Evolutionary conservation across 2,888 invertebrate species (phyloP).

Genomic region (Bimastos eiseni): DNA sequence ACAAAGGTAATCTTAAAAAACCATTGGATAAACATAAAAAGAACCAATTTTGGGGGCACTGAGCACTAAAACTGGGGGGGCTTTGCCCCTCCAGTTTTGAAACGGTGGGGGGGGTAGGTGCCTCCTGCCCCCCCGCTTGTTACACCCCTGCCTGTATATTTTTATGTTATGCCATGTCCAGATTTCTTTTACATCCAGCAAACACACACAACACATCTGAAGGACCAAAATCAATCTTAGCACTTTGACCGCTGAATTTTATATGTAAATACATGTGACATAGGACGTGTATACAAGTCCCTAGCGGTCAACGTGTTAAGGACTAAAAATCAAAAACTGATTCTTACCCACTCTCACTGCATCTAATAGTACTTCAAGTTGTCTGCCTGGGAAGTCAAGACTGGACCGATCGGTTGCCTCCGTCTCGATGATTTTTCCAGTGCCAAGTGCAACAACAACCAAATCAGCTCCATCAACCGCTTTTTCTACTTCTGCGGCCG

Average conservation of each 20-base stretch:
- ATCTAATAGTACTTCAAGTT: constrained; percentile 35
- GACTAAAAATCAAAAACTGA: not conserved
- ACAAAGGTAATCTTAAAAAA: too few species aligned
- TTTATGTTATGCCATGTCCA: not conserved
- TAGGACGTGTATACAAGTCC: too few species aligned
- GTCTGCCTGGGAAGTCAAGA: constrained; percentile 34
- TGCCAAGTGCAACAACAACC: constrained; percentile 43
- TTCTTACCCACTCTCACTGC: constrained; percentile 32
- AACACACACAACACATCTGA: not conserved
- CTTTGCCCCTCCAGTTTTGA: too few species aligned
- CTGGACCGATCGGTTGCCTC: constrained; percentile 30
- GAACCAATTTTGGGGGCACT: too few species aligned
- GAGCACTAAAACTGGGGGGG: too few species aligned
- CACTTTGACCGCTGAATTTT: too few species aligned
- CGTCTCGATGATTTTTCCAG: constrained; percentile 33
- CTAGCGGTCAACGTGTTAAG: too few species aligned
- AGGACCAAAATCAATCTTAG: not conserved
- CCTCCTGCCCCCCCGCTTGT: too few species aligned
- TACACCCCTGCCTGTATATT: too few species aligned
- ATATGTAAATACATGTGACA: too few species aligned
- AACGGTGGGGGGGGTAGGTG: too few species aligned
- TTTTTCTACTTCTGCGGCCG: constrained; percentile 22
- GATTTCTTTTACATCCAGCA: not conserved
- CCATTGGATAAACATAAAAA: too few species aligned
- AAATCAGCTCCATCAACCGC: constrained; percentile 34